Evolutionary conservation across 1,140 invertebrate species (phyloP).

Genomic region (Calliopsis andreniformis): DNA sequence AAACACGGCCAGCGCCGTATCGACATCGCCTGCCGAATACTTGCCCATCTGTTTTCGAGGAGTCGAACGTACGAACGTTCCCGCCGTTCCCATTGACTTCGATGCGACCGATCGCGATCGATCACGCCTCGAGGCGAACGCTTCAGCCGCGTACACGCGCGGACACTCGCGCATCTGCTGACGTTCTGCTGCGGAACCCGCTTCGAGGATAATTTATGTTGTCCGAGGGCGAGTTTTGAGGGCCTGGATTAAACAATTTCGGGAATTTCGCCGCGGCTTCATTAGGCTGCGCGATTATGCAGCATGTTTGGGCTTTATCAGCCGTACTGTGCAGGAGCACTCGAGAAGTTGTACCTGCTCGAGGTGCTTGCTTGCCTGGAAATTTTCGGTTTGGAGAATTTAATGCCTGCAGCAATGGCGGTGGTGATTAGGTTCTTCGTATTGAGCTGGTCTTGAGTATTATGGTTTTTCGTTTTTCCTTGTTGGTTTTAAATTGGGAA

Average conservation of each 20-base stretch:
- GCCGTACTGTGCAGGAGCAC: neutral
- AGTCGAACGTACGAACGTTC: slow-evolving; percentile 46
- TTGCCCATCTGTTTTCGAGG: slow-evolving; percentile 49
- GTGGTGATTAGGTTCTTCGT: too few species aligned
- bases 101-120: slow-evolving; percentile 44
- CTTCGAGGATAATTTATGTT: slow-evolving; percentile 13
- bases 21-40: slow-evolving; percentile 32
- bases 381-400: neutral
- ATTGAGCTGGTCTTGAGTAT: too few species aligned
- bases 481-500: too few species aligned
- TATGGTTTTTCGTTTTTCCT: too few species aligned
- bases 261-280: neutral
- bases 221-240: slow-evolving; percentile 2
- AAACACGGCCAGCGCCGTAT: slow-evolving; percentile 58
- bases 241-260: slow-evolving; percentile 6
- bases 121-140: slow-evolving; percentile 33
- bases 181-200: neutral
- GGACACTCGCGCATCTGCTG: too few species aligned
- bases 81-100: slow-evolving; percentile 47
- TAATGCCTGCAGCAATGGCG: too few species aligned
- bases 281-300: slow-evolving; percentile 14
- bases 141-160: slow-evolving; percentile 21
- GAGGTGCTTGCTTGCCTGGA: neutral
- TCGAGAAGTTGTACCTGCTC: neutral
- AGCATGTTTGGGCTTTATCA: neutral